Conservation (phyloP, 1,140 invertebrate species). For the Sycophaga agraensis region DNA sequence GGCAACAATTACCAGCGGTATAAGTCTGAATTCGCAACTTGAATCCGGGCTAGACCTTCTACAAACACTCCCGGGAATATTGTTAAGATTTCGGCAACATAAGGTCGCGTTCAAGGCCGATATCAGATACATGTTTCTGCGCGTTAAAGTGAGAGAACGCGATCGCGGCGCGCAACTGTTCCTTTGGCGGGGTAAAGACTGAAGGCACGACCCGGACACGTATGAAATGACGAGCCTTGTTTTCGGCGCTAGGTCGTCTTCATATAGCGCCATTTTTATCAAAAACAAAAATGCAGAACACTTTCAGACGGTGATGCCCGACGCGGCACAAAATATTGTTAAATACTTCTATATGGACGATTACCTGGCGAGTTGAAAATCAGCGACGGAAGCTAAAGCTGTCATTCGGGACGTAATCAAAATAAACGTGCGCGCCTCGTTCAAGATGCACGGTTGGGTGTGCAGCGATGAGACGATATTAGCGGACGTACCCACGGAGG, state of each 20-base stretch:
- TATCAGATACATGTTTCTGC: constrained; percentile 49
- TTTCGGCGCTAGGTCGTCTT: constrained; percentile 35
- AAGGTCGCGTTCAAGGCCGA: constrained; percentile 33
- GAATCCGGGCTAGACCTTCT: too few relatives aligned
- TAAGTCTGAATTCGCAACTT: too few relatives aligned
- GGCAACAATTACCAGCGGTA: too few relatives aligned
- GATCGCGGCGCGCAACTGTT: constrained; percentile 35
- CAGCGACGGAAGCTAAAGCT: background rate
- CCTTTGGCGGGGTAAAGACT: constrained; percentile 34
- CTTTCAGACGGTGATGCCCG: too few relatives aligned
- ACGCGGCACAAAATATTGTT: too few relatives aligned
- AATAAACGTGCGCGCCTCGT: background rate
- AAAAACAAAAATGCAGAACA: too few relatives aligned
- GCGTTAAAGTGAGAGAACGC: constrained; percentile 2
- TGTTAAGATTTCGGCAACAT: too few relatives aligned
- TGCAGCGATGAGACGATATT: background rate
- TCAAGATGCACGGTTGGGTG: background rate
- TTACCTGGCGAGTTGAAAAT: background rate
- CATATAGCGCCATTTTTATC: too few relatives aligned
- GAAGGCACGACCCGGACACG: constrained; percentile 14
- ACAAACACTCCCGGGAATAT: too few relatives aligned
- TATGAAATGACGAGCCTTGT: constrained; percentile 41
- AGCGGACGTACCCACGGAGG: too few relatives aligned
- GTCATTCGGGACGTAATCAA: background rate
- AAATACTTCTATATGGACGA: background rate